A percentile compares a stretch with the other conserved stretches of the same genome.
Conservation (phyloP, 2,888 invertebrate species). For the Noctua pronuba region DNA sequence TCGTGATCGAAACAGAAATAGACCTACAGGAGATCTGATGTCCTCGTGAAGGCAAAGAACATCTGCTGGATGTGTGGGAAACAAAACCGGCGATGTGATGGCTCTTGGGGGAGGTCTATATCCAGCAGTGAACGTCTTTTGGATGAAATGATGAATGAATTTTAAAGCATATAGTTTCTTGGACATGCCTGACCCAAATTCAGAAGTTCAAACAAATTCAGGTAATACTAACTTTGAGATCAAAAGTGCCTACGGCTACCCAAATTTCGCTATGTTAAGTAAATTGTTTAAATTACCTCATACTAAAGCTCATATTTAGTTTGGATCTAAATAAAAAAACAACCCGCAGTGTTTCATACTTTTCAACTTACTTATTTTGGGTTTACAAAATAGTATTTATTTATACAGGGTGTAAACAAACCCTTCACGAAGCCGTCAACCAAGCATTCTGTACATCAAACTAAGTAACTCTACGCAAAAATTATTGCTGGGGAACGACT, state of each 20-base stretch:
- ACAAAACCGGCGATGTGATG: neutral
- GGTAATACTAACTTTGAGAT: neutral
- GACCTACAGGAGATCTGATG: neutral
- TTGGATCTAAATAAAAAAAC: neutral
- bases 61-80: neutral
- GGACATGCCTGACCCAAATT: neutral
- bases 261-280: neutral
- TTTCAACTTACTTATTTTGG: neutral
- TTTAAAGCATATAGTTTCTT: neutral
- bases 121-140: neutral
- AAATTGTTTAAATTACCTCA: neutral
- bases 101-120: neutral
- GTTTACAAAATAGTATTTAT: too few relatives aligned
- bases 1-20: neutral
- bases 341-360: too few relatives aligned
- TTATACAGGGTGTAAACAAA: too few relatives aligned
- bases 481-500: too few relatives aligned
- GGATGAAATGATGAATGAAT: neutral
- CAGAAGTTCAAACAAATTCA: too few relatives aligned
- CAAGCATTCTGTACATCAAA: too few relatives aligned
- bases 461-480: too few relatives aligned
- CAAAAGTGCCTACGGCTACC: neutral
- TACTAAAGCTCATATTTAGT: neutral
- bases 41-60: neutral
- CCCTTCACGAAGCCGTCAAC: too few relatives aligned